Percentiles rank a stretch among this genome's conserved stretches.
These are phyloP conservation scores for Coilia nasus DNA, from an alignment of 2,797 vertebrate species.

Conservation along the genomic window DNA sequence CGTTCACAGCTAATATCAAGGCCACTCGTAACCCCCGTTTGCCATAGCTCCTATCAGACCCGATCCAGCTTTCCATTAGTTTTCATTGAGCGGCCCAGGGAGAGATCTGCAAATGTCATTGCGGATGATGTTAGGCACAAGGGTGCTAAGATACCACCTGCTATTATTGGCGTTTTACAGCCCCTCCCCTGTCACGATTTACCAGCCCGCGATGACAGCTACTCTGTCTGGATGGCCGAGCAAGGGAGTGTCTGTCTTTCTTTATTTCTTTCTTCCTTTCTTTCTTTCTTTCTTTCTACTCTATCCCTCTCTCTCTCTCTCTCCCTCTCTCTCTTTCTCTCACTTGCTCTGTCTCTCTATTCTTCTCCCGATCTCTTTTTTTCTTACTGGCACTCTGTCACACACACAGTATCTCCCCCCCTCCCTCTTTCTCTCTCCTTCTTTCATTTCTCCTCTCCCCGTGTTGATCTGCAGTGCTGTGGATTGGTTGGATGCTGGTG, in stretches of 20 bases:
- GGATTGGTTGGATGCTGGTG: slow-evolving; percentile 36
- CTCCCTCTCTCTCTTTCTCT: too few species aligned
- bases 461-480: slow-evolving; percentile 42
- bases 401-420: too few species aligned
- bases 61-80: neutral
- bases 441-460: neutral
- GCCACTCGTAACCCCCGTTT: neutral
- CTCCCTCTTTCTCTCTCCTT: neutral
- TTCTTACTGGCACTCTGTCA: neutral
- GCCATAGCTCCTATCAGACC: too few species aligned
- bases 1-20: neutral
- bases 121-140: slow-evolving; percentile 54
- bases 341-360: too few species aligned
- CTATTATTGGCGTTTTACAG: slow-evolving; percentile 55
- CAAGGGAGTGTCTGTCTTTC: neutral
- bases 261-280: neutral
- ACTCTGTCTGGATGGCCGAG: slow-evolving; percentile 18
- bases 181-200: slow-evolving; percentile 39
- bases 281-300: too few species aligned
- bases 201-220: slow-evolving; percentile 46
- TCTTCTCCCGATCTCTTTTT: too few species aligned
- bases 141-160: slow-evolving; percentile 49
- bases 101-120: slow-evolving; percentile 53
- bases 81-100: slow-evolving; percentile 26
- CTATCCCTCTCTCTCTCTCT: too few species aligned